Conservation (phyloP, 2,797 vertebrate species). For the Rhinoraja longicauda region DNA sequence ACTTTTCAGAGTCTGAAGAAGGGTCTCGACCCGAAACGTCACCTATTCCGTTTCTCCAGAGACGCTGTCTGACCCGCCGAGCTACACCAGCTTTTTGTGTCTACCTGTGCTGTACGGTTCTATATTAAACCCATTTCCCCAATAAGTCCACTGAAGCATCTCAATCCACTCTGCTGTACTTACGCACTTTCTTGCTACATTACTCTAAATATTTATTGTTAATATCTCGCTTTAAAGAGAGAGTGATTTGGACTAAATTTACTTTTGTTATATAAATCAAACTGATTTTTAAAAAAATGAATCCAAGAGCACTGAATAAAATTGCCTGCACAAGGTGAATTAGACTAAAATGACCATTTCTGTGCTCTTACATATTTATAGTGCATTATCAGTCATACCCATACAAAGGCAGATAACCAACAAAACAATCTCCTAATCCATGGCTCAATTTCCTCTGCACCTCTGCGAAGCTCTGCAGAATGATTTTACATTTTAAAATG, state of each 20-base stretch:
- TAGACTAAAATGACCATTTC: neutral
- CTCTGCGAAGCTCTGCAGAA: neutral
- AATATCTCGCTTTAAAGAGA: too few relatives aligned
- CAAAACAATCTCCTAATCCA: neutral
- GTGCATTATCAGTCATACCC: neutral
- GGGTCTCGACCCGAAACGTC: too few relatives aligned
- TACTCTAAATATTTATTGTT: too few relatives aligned
- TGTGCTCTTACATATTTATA: neutral
- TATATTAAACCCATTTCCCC: too few relatives aligned
- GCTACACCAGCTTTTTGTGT: too few relatives aligned
- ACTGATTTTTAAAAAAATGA: neutral
- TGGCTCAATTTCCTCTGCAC: neutral
- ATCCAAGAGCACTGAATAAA: neutral
- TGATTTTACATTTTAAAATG: neutral
- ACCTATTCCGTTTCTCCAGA: too few relatives aligned
- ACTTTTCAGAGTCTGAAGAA: too few relatives aligned
- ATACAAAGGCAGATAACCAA: neutral
- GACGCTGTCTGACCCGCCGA: too few relatives aligned
- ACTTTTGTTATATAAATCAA: neutral
- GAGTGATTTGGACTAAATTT: neutral
- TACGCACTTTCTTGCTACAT: neutral
- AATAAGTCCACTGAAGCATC: too few relatives aligned
- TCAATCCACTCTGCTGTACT: neutral
- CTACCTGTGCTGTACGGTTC: too few relatives aligned
- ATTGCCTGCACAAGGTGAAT: neutral